Base-by-base conservation (phyloP, 2,888 invertebrate genomes). In the Leptothorax acervorum region DNA sequence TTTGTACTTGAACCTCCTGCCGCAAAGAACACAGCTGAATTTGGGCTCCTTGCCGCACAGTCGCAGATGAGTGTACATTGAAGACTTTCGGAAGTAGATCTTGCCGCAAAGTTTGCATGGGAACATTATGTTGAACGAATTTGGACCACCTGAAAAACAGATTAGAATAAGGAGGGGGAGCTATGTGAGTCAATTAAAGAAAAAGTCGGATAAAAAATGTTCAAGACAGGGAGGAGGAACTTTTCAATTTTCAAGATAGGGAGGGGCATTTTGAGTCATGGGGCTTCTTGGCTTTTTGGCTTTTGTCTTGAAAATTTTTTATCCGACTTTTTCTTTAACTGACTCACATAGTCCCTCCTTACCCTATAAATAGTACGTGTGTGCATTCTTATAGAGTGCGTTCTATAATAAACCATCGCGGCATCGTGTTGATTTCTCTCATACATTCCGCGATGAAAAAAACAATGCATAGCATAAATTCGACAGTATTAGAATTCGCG, bases 1-100 rank as follows among this genome's bases (percentile, higher is more conserved):
- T 63, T 94, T 95, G 83, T 93, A 92, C 82, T 94, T 93, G 87
- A 94, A 93, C 70, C 91, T 90, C 70, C 92, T 94, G 35, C 93
- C 92, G 86, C 95, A 95, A 48, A 93, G 89, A 18, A 92, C 91
- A 85, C 95, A 95, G 9, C 87, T 87, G 89, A 94, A 95, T 89
- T 92, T 92, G 53, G 94, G 93, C 79, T 93, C 94, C 86, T 95
- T 93, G 28, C 95, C 95, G 83, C 95, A 95, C 12, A 91, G 83
- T 55, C 91, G 90, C 18, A 91, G 89, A 81, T 95, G 94, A 28
- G 92, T 92, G 83, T 93, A 93, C 86, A 95, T 92, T 48, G 94
- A 95, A 2, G 94, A 93, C 84, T 93, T 94, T 71, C 92, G 91
- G 39, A 89, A 87, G 84, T 93, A 95, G 60, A 89, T 83, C 76